Percentiles rank a stretch among this genome's conserved stretches.
phyloP scores from a whole-genome alignment of 2,797 vertebrate species.

The Silurus lanzhouensis region DNA sequence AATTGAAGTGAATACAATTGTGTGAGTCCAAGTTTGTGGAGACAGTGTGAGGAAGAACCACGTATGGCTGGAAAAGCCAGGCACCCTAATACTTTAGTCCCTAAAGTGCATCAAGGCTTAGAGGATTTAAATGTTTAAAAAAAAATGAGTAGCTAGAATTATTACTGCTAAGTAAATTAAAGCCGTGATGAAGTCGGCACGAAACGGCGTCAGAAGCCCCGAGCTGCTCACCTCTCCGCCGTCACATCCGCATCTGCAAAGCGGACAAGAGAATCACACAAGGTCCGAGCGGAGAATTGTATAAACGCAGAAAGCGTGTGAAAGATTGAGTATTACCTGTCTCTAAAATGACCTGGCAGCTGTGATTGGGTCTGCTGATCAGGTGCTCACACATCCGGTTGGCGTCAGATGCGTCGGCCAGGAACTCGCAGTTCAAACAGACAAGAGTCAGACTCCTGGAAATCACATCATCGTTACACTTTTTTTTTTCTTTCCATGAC shows the following conservation, averaged over 20 bases:
- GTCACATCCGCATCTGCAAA: constrained; percentile 23
- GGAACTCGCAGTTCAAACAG: constrained; percentile 92
- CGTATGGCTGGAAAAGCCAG: too few species aligned
- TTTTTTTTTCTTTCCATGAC: neutral
- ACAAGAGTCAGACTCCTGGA: constrained; percentile 84
- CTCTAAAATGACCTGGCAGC: constrained; percentile 86
- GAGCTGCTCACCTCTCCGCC: constrained; percentile 24
- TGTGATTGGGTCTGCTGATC: constrained; percentile 80
- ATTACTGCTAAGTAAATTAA: too few species aligned
- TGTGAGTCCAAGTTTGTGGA: too few species aligned
- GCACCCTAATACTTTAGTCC: too few species aligned
- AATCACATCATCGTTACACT: constrained; percentile 31
- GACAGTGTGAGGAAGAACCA: too few species aligned
- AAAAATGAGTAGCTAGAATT: too few species aligned
- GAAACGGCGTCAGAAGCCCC: neutral
- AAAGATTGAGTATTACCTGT: constrained; percentile 27
- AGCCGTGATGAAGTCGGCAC: neutral
- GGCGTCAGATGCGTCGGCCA: constrained; percentile 79
- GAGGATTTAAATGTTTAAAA: too few species aligned
- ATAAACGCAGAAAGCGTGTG: neutral
- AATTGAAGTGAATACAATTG: too few species aligned
- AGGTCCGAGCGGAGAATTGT: neutral
- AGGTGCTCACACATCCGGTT: constrained; percentile 93
- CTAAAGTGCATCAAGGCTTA: too few species aligned
- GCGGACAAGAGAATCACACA: neutral